Conservation (phyloP, 2,113 vertebrate species). For the Mirza zaza region DNA sequence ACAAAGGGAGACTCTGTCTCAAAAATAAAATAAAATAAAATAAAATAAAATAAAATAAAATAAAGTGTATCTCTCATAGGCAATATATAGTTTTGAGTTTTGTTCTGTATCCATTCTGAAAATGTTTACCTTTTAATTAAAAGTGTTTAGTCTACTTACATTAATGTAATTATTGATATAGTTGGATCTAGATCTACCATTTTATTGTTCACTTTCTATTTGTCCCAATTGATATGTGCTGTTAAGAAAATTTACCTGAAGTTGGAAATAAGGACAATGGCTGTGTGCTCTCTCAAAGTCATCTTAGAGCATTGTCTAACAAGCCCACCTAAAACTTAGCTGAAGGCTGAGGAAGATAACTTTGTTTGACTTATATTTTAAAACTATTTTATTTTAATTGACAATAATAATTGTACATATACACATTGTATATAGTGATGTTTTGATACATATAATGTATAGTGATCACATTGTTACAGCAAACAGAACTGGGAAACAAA, state of each 20-base stretch:
- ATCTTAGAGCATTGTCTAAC: not conserved
- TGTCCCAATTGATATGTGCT: not conserved
- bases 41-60: too few species aligned
- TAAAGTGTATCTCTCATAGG: not conserved
- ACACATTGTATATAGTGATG: too few species aligned
- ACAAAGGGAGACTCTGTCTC: too few species aligned
- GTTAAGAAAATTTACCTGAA: slow-evolving; percentile 26
- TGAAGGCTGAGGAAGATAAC: not conserved
- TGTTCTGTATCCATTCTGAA: not conserved
- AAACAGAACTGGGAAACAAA: too few species aligned
- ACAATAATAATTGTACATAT: too few species aligned
- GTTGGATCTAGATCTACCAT: not conserved
- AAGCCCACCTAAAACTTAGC: not conserved
- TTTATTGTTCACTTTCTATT: slow-evolving; percentile 18
- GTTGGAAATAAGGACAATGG: not conserved
- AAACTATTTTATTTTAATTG: too few species aligned
- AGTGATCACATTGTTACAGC: too few species aligned
- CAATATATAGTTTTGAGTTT: not conserved
- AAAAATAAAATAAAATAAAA: too few species aligned
- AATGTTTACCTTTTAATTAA: not conserved
- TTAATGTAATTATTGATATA: not conserved
- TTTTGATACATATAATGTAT: too few species aligned
- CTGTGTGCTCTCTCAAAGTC: not conserved
- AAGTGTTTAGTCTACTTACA: not conserved
- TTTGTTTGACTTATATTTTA: not conserved